phyloP scores from a whole-genome alignment of 2,797 vertebrate species.

The Artibeus jamaicensis region DNA sequence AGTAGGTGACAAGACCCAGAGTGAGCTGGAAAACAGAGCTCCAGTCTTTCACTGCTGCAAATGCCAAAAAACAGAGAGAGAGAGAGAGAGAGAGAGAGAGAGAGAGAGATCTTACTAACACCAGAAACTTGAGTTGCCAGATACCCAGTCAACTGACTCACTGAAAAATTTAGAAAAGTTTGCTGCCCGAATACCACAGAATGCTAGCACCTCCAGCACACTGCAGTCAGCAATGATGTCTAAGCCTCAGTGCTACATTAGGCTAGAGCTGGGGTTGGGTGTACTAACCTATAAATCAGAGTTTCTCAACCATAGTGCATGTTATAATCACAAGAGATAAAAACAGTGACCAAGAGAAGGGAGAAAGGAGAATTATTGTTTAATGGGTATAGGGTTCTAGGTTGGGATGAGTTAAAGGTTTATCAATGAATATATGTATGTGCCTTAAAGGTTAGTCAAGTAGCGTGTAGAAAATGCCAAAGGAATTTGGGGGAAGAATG shows the following conservation, averaged over 20 bases:
- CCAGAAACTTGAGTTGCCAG: not conserved
- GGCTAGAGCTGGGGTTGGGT: not conserved
- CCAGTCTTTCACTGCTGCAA: not conserved
- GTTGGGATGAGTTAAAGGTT: not conserved
- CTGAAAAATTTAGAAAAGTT: not conserved
- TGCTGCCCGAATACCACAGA: not conserved
- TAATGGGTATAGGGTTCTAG: not conserved
- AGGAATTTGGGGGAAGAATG: not conserved
- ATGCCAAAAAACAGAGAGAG: not conserved
- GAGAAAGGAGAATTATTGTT: not conserved
- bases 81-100: not conserved
- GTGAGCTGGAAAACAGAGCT: not conserved
- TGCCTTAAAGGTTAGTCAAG: slow-evolving; percentile 13
- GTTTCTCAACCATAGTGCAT: not conserved
- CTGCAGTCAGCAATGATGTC: not conserved
- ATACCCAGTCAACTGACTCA: not conserved
- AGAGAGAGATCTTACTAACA: not conserved
- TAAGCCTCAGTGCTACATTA: not conserved
- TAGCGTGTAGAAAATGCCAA: not conserved
- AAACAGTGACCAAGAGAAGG: not conserved
- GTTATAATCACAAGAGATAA: not conserved
- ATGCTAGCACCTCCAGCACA: not conserved
- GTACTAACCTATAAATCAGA: not conserved
- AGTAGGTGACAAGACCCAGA: not conserved
- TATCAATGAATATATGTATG: not conserved